These are phyloP conservation scores for Drosophila melanosoma DNA, from an alignment of 2,888 invertebrate genomes.

Conservation along the genomic window DNA sequence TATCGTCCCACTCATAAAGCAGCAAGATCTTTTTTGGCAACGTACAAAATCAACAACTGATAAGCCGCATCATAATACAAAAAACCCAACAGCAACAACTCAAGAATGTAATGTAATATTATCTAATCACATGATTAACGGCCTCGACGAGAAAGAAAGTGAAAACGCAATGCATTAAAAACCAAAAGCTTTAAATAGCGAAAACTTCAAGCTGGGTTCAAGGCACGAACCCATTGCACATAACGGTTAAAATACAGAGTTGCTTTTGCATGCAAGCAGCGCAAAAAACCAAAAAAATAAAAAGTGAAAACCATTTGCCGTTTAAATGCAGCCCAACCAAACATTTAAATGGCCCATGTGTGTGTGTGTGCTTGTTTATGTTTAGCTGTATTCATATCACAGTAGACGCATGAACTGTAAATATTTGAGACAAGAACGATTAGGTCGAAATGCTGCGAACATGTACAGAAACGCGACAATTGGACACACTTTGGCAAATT, in stretches of 20 bases:
- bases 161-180: constrained; percentile 45
- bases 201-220: constrained; percentile 45
- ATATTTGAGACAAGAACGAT: constrained; percentile 37
- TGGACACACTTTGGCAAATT: constrained; percentile 56
- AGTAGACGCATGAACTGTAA: not conserved
- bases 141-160: constrained; percentile 51
- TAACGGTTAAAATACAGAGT: constrained; percentile 41
- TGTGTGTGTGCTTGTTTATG: constrained; percentile 7
- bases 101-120: constrained; percentile 52
- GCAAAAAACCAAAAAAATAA: constrained; percentile 22
- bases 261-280: constrained; percentile 58
- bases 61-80: constrained; percentile 59
- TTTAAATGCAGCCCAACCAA: constrained; percentile 35
- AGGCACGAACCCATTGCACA: constrained; percentile 52
- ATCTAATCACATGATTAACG: constrained; percentile 70
- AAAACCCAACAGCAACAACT: not conserved
- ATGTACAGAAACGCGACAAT: constrained; percentile 52
- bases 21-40: constrained; percentile 34
- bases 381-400: not conserved
- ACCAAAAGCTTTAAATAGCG: constrained; percentile 28
- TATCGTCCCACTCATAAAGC: constrained; percentile 31
- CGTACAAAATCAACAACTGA: constrained; percentile 34
- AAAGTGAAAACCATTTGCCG: constrained; percentile 60
- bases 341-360: constrained; percentile 18
- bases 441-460: constrained; percentile 18